These are phyloP conservation scores for Pongo abelii DNA, from an alignment of 2,113 vertebrate genomes.

Conservation along the genomic window DNA sequence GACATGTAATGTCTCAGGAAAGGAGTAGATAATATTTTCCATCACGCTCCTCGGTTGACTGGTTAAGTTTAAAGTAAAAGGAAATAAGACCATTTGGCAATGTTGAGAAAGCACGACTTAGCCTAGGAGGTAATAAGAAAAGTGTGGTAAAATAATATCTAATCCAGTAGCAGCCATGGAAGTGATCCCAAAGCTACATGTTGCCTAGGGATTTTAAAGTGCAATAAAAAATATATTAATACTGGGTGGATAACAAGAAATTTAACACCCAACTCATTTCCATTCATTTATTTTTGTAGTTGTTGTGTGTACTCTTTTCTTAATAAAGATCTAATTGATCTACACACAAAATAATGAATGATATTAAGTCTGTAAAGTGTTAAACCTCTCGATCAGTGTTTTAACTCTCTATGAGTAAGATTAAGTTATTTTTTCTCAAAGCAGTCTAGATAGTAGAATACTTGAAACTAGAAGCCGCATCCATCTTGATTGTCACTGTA, in stretches of 20 bases:
- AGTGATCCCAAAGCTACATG: neutral
- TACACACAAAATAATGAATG: neutral
- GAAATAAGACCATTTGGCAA: neutral
- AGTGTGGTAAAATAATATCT: neutral
- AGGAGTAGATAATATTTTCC: slow-evolving; percentile 39
- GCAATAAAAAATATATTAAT: neutral
- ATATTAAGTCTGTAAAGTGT: slow-evolving; percentile 13
- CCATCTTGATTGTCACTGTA: neutral
- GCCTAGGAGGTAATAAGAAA: neutral
- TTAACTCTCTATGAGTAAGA: neutral
- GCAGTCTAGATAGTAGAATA: neutral
- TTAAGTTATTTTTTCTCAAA: neutral
- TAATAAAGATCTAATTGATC: neutral
- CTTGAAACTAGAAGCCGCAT: neutral
- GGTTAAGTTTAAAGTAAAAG: slow-evolving; percentile 45
- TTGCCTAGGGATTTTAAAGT: neutral
- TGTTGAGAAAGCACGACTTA: neutral
- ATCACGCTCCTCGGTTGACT: neutral
- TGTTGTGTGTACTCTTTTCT: neutral
- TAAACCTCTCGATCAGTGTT: neutral
- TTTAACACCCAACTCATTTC: neutral
- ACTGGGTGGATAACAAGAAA: neutral
- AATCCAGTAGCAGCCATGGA: neutral
- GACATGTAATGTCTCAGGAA: slow-evolving; percentile 21
- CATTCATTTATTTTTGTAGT: neutral